Base-by-base conservation (phyloP, 2,113 vertebrate genomes). In the Scytalopus superciliaris region DNA sequence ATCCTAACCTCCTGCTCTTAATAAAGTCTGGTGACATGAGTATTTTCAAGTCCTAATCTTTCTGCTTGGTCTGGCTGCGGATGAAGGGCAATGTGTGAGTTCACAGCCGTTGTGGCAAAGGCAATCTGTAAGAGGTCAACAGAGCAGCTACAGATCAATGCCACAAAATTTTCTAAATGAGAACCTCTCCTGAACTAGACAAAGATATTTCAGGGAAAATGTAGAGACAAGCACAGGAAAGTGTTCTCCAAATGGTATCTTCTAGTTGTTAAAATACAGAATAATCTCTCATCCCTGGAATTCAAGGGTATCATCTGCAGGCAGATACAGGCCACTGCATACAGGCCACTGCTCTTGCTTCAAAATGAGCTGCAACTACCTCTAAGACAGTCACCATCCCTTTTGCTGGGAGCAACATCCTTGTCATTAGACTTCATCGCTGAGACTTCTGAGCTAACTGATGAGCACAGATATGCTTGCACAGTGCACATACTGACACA, bases 71-170 rank as follows among this genome's bases (percentile, higher is more conserved):
- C 74, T 78, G 49, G 11, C 1, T 86, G 67, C 18, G 7, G 24
- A 19, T 72, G 15, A 52, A 64, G 27, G 12, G 52, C 23, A 12
- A 5, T 0, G 0, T 11, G 16, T 1, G 3, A 83, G 14, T 75
- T 59, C 33, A 12, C 33, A 4, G 37, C 33, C 55, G 63, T 23
- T 24, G n/a, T 0, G 0, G 13, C 7, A 40, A 72, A 64, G 24
- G 6, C 30, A 88, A 31, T 12, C 24, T 21, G 3, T 8, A 12
- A 55, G 53, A 60, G 84, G 8, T 27, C 28, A 73, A 62, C 7
- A 72, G 31, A 77, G 15, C 42, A 87, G 7, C 27, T 63, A 45
- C 3, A 77, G 56, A 59, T 59, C 31, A 63, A 2, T 4, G 35
- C 22, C 2, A 1, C 30, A 90, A 57, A 88, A 39, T n/a, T 75